These are phyloP conservation scores for Halcyon leucocephala DNA, from an alignment of 2,797 vertebrate genomes.

Conservation along the genomic window DNA sequence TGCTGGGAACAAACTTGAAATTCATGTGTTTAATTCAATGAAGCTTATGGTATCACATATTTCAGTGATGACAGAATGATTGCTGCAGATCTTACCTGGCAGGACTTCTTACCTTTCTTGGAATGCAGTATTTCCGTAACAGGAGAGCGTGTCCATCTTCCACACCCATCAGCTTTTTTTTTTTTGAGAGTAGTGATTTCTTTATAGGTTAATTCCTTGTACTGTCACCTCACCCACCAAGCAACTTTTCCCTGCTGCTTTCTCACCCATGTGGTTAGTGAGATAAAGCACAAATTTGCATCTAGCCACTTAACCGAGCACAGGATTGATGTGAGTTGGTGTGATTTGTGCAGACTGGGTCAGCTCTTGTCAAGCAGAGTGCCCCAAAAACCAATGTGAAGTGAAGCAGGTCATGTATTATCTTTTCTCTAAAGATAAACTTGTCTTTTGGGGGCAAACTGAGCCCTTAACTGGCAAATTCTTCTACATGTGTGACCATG, in stretches of 20 bases:
- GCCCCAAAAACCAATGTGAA: neutral
- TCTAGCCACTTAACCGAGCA: neutral
- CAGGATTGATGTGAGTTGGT: too few species aligned
- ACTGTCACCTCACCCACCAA: neutral
- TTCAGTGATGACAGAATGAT: neutral
- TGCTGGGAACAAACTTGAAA: neutral
- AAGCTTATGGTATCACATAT: neutral
- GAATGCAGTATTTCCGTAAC: constrained; percentile 36
- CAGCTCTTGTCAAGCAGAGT: neutral
- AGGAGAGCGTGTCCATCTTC: neutral
- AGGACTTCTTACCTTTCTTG: neutral
- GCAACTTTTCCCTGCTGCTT: neutral
- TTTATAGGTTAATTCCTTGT: neutral
- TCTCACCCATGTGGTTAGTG: neutral
- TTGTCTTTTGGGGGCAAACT: neutral
- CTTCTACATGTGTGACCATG: neutral
- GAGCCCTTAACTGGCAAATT: neutral
- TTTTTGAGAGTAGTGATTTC: neutral
- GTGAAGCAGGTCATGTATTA: neutral
- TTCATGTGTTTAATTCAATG: neutral
- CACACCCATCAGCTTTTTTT: neutral
- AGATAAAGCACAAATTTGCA: neutral
- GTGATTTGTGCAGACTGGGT: neutral
- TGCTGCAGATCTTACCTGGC: constrained; percentile 5
- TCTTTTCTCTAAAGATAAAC: neutral